Evolutionary conservation across 2,797 vertebrate genomes (phyloP), one percentile per base, ranked within the genome.

Genomic region (Gila robusta): DNA sequence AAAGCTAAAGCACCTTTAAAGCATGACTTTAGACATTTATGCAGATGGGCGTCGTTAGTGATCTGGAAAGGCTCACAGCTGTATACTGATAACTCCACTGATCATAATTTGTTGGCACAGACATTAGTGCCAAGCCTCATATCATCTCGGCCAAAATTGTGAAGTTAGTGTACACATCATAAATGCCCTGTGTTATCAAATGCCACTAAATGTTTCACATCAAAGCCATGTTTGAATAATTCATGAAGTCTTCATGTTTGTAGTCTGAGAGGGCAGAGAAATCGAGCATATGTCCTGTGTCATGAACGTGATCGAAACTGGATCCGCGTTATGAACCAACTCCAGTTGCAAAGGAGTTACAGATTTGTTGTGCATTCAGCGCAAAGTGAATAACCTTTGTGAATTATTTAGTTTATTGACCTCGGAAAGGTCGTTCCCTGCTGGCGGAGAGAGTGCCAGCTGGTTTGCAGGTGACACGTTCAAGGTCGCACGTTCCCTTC

Each of bases 391-490:
- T 94, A 95, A 95, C 96, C 95, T 96, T 95, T 95, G 94, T 96
- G 95, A 96, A 96, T 96, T 95, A 96, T 96, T 96, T 96, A 96
- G 95, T 95, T 94, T 94, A 95, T 95, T 96, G 95, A 96, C 95
- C 95, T 96, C 94, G 94, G 93, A 94, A 96, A 96, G 96, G 96
- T 96, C 91, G 92, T 95, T 95, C 95, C 95, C 95, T 94, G 94
- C 95, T 94, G 94, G 93, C 91, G 91, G 92, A 94, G 91, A 64
- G 88, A 91, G 93, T 84, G 90, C 95, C 93, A 90, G 91, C 92
- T 92, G 95, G 94, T 95, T 95, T 93, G 95, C 94, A 95, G 95
- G 95, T 95, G 95, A 96, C 94, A 93, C 69, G 88, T 93, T 92
- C 95, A 96, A 96, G 95, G 95, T 96, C 93, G 92, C 92, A 93